Evolutionary conservation across 2,113 vertebrate genomes (phyloP).

Genomic region (Corythoichthys haematopterus): DNA sequence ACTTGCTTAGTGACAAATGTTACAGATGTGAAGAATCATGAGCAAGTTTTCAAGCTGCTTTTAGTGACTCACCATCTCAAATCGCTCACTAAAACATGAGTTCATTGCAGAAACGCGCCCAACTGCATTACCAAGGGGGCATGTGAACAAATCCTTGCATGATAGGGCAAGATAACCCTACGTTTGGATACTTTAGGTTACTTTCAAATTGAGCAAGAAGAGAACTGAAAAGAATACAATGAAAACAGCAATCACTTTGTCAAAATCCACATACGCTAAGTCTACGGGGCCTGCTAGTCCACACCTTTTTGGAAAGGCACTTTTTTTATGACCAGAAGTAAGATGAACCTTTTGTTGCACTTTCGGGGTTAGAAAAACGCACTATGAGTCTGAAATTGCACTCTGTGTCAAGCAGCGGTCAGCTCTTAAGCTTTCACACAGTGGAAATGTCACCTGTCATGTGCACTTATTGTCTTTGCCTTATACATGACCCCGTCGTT

Average conservation of each 20-base stretch:
- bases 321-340: slow-evolving; percentile 16
- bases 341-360: slow-evolving; percentile 26
- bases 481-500: slow-evolving; percentile 32
- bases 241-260: slow-evolving; percentile 11
- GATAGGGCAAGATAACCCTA: slow-evolving; percentile 30
- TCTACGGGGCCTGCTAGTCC: not conserved
- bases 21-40: not conserved
- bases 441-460: slow-evolving; percentile 68
- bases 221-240: slow-evolving; percentile 11
- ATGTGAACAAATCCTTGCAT: slow-evolving; percentile 34
- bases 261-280: not conserved
- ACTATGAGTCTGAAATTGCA: slow-evolving; percentile 37
- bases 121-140: slow-evolving; percentile 36
- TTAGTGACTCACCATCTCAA: slow-evolving; percentile 32
- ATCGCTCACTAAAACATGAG: slow-evolving; percentile 28
- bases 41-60: not conserved
- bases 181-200: slow-evolving; percentile 18
- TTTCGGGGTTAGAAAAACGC: slow-evolving; percentile 34
- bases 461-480: slow-evolving; percentile 50
- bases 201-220: slow-evolving; percentile 24
- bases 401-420: slow-evolving; percentile 54
- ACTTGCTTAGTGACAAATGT: slow-evolving; percentile 30
- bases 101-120: slow-evolving; percentile 27
- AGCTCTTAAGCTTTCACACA: slow-evolving; percentile 52
- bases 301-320: slow-evolving; percentile 6